Evolutionary conservation across 2,797 vertebrate genomes (phyloP), one percentile per base, ranked within the genome.

Genomic region (Merluccius polli): DNA sequence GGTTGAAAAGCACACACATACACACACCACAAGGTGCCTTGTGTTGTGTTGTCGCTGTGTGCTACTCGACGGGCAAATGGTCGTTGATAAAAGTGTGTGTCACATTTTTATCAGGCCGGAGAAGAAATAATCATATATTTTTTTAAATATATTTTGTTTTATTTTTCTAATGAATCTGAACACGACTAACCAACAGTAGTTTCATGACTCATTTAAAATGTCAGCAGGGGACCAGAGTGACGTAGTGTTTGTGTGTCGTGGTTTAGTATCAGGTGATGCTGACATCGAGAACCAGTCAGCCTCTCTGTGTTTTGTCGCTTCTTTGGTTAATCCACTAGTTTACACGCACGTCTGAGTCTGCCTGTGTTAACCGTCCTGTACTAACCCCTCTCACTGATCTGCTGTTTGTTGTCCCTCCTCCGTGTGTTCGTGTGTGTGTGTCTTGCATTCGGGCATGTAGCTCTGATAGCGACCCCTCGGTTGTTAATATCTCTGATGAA

Each of bases 401-500:
- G 30, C 67, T 83, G 75, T 84, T 77, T 78, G 80, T 18, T 81
- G 33, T 67, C 84, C 78, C 65, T 77, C 77, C 41, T 82, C 74
- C 78, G 29, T 85, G 83, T 88, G 77, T 87, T 85, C 79, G 73
- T 87, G 31, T 68, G 24, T 77, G 59, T 73, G 36, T 77, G 38
- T 74, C 52, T 77, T 86, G 84, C 83, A 82, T 95, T 72, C 94
- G 85, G 94, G 93, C 94, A 93, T 93, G 90, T 90, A 96, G 97
- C 88, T 88, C 84, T 87, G 85, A 86, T 68, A 71, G 91, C 94
- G 95, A 96, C 89, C 95, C 93, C 82, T 95, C 95, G 89, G 72
- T 96, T 93, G 92, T 96, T 95, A 97, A 97, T 93, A 96, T 96
- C 95, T 96, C 95, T 93, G 95, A 96, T 84, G 95, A 97, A 94